Percentiles rank a stretch among this genome's conserved stretches.
Conservation (phyloP, 1,140 invertebrate species). For the Brachionus asplanchnoidis region DNA sequence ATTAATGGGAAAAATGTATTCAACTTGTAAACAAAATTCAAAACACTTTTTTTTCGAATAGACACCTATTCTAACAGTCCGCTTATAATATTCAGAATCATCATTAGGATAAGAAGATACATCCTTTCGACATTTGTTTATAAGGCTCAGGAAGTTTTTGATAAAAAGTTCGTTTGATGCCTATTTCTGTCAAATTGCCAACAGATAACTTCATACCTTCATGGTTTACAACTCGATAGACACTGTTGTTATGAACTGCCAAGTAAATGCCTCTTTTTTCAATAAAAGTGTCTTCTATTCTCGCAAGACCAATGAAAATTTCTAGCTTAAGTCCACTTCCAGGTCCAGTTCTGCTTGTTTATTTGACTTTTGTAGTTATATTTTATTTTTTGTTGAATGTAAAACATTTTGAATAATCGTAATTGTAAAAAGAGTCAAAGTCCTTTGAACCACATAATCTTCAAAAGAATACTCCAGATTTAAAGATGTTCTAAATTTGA, state of each 20-base stretch:
- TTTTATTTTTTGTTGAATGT: not conserved
- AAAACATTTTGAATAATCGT: not conserved
- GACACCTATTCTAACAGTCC: not conserved
- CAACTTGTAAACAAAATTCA: not conserved
- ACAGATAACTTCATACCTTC: constrained; percentile 1
- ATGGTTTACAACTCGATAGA: not conserved
- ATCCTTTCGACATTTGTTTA: not conserved
- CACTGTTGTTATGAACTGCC: not conserved
- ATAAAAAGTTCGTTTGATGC: not conserved
- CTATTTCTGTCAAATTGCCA: not conserved
- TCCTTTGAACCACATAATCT: not conserved
- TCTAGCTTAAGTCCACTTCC: not conserved
- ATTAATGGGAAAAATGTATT: not conserved
- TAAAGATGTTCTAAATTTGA: not conserved
- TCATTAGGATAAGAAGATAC: not conserved
- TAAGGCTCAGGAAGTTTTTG: not conserved
- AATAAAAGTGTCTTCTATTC: not conserved
- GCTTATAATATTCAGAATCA: not conserved
- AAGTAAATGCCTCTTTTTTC: not conserved
- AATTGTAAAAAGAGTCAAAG: not conserved
- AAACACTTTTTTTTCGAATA: constrained; percentile 21
- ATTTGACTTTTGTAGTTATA: not conserved
- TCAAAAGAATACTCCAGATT: not conserved
- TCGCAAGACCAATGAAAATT: not conserved
- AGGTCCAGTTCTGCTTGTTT: constrained; percentile 14